Evolutionary conservation across 2,113 vertebrate species (phyloP).

Genomic region (Elgaria multicarinata): DNA sequence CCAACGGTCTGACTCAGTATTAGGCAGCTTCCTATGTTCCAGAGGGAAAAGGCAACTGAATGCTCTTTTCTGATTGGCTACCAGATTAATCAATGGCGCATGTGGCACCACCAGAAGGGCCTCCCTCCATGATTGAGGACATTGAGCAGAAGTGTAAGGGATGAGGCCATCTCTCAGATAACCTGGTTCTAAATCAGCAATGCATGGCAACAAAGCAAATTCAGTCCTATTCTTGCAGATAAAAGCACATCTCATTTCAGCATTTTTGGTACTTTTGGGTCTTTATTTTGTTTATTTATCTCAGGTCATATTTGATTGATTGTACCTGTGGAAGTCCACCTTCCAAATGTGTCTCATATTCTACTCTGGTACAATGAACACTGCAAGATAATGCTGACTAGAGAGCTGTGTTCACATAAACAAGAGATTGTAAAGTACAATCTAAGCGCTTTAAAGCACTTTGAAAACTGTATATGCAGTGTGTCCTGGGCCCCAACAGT

Average conservation of each 20-base stretch:
- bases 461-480: no score
- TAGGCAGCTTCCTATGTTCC: no score
- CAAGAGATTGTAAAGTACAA: background rate
- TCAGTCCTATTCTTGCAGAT: background rate
- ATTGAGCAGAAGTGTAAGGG: no score
- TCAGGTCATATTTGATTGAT: background rate
- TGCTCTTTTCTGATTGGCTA: no score
- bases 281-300: background rate
- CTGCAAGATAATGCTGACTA: background rate
- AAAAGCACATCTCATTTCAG: background rate
- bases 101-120: no score
- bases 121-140: no score
- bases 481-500: no score
- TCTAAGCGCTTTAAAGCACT: no score
- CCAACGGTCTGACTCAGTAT: no score
- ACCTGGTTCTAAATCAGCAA: background rate
- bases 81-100: no score
- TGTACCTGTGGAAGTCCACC: background rate
- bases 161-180: no score
- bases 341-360: background rate
- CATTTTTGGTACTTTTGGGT: background rate
- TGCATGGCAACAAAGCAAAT: background rate
- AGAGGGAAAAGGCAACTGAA: no score
- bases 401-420: background rate
- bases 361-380: background rate